Evolutionary conservation across 2,113 vertebrate species (phyloP).

Genomic region (Naja naja): DNA sequence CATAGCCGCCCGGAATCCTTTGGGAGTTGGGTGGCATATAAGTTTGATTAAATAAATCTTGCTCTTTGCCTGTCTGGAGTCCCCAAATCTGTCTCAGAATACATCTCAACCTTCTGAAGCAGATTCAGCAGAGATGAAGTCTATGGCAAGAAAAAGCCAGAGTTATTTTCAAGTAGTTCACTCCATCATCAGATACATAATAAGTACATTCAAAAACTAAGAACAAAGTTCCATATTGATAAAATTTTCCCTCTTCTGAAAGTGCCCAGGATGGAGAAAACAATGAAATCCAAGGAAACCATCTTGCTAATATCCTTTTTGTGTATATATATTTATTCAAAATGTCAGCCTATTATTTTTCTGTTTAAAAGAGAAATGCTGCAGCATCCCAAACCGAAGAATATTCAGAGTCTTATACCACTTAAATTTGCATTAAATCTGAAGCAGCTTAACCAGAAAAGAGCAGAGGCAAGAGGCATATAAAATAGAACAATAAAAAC

Average conservation of each 20-base stretch:
- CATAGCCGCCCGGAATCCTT: too few species aligned
- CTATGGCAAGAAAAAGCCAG: background rate
- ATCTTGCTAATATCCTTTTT: background rate
- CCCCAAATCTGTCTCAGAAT: background rate
- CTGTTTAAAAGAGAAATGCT: background rate
- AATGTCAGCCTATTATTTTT: background rate
- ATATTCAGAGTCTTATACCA: background rate
- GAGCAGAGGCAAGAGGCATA: background rate
- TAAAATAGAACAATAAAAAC: background rate
- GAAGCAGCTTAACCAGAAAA: background rate
- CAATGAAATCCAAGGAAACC: background rate
- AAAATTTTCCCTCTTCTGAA: background rate
- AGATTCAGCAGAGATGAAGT: background rate
- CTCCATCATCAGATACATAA: background rate
- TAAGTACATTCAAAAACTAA: background rate
- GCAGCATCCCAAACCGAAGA: background rate
- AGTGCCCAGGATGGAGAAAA: too few species aligned
- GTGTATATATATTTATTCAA: background rate
- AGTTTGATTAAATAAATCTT: too few species aligned
- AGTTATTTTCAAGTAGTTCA: background rate
- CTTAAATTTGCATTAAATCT: background rate
- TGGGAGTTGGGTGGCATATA: too few species aligned
- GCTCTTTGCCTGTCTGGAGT: background rate
- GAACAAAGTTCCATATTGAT: background rate
- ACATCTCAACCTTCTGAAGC: background rate